These are phyloP conservation scores for Anthoscopus minutus DNA, from an alignment of 2,113 vertebrate genomes.

Conservation along the genomic window DNA sequence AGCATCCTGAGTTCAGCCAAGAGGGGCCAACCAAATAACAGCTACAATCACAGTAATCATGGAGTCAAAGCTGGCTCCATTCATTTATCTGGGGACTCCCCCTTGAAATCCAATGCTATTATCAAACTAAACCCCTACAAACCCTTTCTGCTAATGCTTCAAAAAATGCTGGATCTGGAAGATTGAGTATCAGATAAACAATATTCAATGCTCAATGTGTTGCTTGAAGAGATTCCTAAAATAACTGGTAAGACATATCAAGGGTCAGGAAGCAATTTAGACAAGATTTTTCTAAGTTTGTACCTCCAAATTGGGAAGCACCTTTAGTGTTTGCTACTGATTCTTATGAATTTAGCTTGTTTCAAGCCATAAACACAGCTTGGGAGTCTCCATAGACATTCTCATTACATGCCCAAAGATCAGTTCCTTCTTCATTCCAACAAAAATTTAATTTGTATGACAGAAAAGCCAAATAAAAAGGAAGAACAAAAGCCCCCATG, in stretches of 20 bases:
- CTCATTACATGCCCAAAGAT: not conserved
- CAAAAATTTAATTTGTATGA: not conserved
- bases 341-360: not conserved
- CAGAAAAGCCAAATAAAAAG: not conserved
- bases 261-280: not conserved
- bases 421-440: not conserved
- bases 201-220: rapidly evolving
- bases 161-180: not conserved
- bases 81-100: not conserved
- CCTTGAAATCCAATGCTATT: not conserved
- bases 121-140: not conserved
- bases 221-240: not conserved
- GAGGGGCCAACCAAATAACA: not conserved
- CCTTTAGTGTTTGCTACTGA: not conserved
- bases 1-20: not conserved
- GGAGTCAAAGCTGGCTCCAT: not conserved
- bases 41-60: not conserved
- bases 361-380: not conserved
- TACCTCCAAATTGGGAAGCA: not conserved
- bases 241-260: not conserved
- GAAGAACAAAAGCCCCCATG: not conserved
- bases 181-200: not conserved
- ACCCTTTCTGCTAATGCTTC: not conserved
- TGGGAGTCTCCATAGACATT: not conserved
- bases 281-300: not conserved